Evolutionary conservation across 2,797 vertebrate species (phyloP).

Genomic region (Diplodus puntazzo): DNA sequence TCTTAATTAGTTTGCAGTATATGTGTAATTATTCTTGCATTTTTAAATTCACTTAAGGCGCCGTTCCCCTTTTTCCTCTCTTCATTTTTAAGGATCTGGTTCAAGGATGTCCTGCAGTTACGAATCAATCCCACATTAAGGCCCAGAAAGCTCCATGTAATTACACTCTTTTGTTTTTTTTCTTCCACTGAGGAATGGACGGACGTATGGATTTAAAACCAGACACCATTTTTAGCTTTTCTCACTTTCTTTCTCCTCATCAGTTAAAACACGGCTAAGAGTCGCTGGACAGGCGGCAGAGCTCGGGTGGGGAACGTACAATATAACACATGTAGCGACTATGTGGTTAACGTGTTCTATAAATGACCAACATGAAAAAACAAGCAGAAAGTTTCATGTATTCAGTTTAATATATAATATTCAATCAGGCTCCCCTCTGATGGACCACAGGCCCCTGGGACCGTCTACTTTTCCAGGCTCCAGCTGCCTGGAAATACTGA

Average conservation of each 20-base stretch:
- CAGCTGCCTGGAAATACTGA: too few species aligned
- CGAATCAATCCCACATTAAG: constrained; percentile 76
- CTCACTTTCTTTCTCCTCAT: constrained; percentile 50
- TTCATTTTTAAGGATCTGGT: constrained; percentile 79
- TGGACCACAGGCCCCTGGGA: too few species aligned
- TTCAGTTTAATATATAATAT: too few species aligned
- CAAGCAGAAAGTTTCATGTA: background rate
- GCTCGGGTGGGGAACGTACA: background rate
- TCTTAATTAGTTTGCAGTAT: constrained; percentile 85
- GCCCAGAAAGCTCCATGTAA: constrained; percentile 65
- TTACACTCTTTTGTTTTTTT: constrained; percentile 57
- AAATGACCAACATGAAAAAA: too few species aligned
- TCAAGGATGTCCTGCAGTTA: constrained; percentile 82
- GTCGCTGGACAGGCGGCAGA: constrained; percentile 14
- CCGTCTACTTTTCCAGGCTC: too few species aligned
- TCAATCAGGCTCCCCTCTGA: too few species aligned
- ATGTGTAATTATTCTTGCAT: constrained; percentile 85
- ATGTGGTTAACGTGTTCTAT: background rate
- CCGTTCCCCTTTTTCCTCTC: constrained; percentile 46
- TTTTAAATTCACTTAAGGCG: constrained; percentile 85
- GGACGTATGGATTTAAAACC: constrained; percentile 58
- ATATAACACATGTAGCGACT: fast-evolving
- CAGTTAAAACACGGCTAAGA: constrained; percentile 5
- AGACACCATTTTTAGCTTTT: constrained; percentile 57
- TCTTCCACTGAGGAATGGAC: constrained; percentile 40